phyloP scores from a whole-genome alignment of 92 coral and sea anemone genomes.

The Porites rus region DNA sequence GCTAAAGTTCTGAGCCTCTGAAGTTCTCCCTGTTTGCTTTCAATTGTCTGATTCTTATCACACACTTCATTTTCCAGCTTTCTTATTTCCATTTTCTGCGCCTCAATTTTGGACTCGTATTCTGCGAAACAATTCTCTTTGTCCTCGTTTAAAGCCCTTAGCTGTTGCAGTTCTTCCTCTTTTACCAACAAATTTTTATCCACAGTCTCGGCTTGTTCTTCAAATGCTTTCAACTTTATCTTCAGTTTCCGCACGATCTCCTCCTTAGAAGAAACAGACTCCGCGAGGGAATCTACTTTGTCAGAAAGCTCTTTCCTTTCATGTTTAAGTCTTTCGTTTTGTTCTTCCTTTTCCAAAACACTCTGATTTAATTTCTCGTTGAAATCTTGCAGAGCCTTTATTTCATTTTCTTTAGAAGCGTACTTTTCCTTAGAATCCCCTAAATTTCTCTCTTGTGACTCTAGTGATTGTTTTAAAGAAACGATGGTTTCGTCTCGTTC shows the following conservation, averaged over 20 bases:
- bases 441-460: conserved; percentile 26
- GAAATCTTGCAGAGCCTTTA: conserved; percentile 51
- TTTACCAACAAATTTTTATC: conserved; percentile 38
- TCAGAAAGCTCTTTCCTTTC: conserved; percentile 40
- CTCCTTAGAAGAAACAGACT: conserved; percentile 32
- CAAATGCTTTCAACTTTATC: conserved; percentile 28
- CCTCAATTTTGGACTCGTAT: conserved; percentile 46
- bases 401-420: conserved; percentile 65
- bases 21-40: conserved; percentile 76
- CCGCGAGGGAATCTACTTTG: conserved; percentile 7
- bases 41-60: conserved; percentile 69
- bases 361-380: conserved; percentile 41
- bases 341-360: conserved; percentile 54
- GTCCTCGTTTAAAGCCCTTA: conserved; percentile 27
- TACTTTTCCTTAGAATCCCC: conserved; percentile 50
- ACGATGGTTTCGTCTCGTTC: conserved; percentile 58
- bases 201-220: conserved; percentile 30
- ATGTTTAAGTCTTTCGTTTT: conserved; percentile 28
- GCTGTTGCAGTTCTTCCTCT: conserved; percentile 36
- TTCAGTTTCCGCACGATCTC: conserved; percentile 9
- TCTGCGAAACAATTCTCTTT: conserved; percentile 50
- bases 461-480: conserved; percentile 48
- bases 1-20: conserved; percentile 35
- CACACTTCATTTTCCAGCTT: conserved; percentile 58
- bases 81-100: conserved; percentile 47